Evolutionary conservation across 2,888 invertebrate species (phyloP), one percentile per base, ranked within the genome.

Genomic region (Halocaridina rubra): DNA sequence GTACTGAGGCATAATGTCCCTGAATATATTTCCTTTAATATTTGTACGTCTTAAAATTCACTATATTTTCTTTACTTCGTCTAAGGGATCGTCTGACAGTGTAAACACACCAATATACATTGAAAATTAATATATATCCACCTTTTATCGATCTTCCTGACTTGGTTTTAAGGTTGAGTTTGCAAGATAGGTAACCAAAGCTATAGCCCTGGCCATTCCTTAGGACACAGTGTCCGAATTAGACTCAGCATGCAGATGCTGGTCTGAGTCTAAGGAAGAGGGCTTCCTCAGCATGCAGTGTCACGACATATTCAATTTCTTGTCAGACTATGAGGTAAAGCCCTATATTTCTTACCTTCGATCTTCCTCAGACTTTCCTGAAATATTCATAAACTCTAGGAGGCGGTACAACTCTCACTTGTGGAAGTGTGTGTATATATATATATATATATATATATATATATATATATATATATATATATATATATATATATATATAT

Each of bases 281-380:
- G 76, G 69, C 81, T 77, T 81, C 77, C 81, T 57, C 81, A 81
- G 81, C 81, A 67, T 81, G 81, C 69, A 57, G 81, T 81, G 81
- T 77, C 81, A 81, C 81, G 81, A 81, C 81, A 33, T 71, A 81
- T 81, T 81, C 81, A 81, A 81, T 81, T 81, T 76, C 59, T 76
- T 81, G 81, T 81, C 81, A 81, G 81, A 59, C 69, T 22, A 76
- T 81, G 81, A 81, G 71, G 76, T 81, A 81, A 81, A 81, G 81
- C 81, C 81, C 81, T 69, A 81, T 81, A 81, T 77, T 81, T 81
- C 81, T 77, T 81, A 22, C 69, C 81, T 69, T 80, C 80, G 69
- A 67, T 80, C 53, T 71, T 64, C 61, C 30, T 46, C 24, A 16
- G 33, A 27, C 71, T 81, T 77, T 81, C 81, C 81, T 69, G 76